Base-by-base conservation (phyloP, 2,797 vertebrate genomes). In the Sebastiscus tertius region DNA sequence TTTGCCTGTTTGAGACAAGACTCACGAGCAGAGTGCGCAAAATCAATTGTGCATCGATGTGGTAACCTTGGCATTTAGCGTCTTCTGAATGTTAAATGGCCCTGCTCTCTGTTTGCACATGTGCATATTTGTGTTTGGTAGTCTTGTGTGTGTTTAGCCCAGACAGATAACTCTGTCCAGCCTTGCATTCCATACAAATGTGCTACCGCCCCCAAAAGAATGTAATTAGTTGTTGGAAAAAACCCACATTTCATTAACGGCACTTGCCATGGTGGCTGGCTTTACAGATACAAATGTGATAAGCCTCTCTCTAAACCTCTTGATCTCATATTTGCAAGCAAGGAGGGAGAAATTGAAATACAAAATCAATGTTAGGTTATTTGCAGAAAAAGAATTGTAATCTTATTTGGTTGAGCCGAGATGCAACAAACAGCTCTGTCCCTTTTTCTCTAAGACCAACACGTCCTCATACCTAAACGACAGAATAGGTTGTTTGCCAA, bases 21-120 rank as follows among this genome's bases (percentile, higher is more conserved):
- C 79, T 85, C 65, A 65, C 65, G 78, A 68, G 34, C 72, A 75
- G 63, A 71, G 72, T 24, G 66, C 29, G 39, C 63, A 71, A 73
- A 87, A 91, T 86, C 81, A 82, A 81, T 82, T n/a, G 55, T 56
- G 72, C 24, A 83, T 88, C 16, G 33, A 87, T 67, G 75, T 24
- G 72, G 77, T 84, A 87, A 89, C 85, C 82, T 92, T 86, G 85
- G 72, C 75, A 89, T 87, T 92, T 88, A 88, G 78, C 75, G 80
- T 86, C 85, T 80, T 79, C 59, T 85, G 77, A 82, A 82, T 87
- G 74, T 81, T 87, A 85, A 87, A 88, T 59, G 62, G 67, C 36
- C 26, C 39, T 1, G 12, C 29, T 66, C 46, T 83, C 8, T 79
- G 31, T 56, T 54, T 46, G 31, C 64, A 61, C 20, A 26, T 39